phyloP scores from a whole-genome alignment of 2,797 vertebrate species.

The Mareca strepera region DNA sequence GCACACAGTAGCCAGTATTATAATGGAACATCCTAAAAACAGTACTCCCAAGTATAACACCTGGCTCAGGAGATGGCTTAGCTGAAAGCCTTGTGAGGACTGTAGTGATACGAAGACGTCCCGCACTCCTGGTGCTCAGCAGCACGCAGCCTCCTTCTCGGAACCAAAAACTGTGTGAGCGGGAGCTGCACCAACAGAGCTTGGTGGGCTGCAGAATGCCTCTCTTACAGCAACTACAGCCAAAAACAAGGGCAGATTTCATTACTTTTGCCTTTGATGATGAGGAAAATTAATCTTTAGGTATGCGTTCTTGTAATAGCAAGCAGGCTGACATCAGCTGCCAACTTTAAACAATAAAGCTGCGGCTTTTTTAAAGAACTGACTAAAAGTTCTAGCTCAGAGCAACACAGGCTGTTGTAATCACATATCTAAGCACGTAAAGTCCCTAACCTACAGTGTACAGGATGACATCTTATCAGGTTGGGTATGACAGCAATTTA shows the following conservation, averaged over 20 bases:
- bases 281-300: not conserved
- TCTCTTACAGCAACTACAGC: not conserved
- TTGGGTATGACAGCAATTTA: not conserved
- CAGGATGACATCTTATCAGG: not conserved
- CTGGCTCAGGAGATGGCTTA: not conserved
- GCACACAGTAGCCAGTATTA: not conserved
- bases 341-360: not conserved
- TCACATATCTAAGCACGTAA: accelerated
- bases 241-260: not conserved
- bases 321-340: not conserved
- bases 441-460: not conserved
- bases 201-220: accelerated
- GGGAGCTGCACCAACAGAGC: accelerated
- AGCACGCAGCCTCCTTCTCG: accelerated
- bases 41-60: not conserved
- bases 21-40: not conserved
- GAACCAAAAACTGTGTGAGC: accelerated
- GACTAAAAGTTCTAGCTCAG: accelerated
- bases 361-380: not conserved
- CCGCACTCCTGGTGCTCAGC: not conserved
- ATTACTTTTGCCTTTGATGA: not conserved
- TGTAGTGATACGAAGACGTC: accelerated
- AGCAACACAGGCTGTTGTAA: not conserved
- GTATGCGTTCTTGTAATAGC: accelerated
- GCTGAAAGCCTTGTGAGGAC: not conserved